Base-by-base conservation (phyloP, 2,797 vertebrate genomes). In the Channallabes apus region DNA sequence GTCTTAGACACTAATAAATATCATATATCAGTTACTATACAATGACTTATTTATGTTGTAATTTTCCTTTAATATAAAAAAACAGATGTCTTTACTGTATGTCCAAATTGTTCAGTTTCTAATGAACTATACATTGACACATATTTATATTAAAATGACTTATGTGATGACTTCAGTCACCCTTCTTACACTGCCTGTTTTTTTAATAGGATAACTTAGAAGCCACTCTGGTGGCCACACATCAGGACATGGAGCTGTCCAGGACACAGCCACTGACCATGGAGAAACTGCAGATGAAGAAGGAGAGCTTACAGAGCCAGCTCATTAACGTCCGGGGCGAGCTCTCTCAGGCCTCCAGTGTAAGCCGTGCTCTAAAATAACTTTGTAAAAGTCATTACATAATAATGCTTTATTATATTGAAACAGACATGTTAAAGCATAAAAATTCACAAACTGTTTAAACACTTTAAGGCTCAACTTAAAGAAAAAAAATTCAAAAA, bases 201-300 rank as follows among this genome's bases (percentile, higher is more conserved):
- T 89, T 35, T 91, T 64, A 12, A 0, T 88, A 99, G 98, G 98
- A 99, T 86, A 97, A 94, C 90, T 94, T 99, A 81, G 98, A 99
- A 93, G 98, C 97, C 4, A 96, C 96, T 12, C 91, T 99, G 89
- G 97, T 98, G 94, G 95, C 95, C 80, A 98, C 96, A 0, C 98
- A 99, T 92, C 97, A 98, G 92, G 97, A 99, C 88, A 95, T 99
- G 95, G 98, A 98, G 92, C 93, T 97, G 93, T 98, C 97, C 4
- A 95, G 95, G 2, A 96, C 91, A 89, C 97, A 98, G 89, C 96
- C 96, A 0, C 80, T 95, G 83, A 94, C 95, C 85, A 95, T 96
- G 0, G 97, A 98, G 89, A 97, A 98, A 84, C 93, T 99, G 82
- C 94, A 95, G 89, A 95, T 96, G 86, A 99, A 96, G 91, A 99